Evolutionary conservation across 2,797 vertebrate species (phyloP).

Genomic region (Spea hammondii): DNA sequence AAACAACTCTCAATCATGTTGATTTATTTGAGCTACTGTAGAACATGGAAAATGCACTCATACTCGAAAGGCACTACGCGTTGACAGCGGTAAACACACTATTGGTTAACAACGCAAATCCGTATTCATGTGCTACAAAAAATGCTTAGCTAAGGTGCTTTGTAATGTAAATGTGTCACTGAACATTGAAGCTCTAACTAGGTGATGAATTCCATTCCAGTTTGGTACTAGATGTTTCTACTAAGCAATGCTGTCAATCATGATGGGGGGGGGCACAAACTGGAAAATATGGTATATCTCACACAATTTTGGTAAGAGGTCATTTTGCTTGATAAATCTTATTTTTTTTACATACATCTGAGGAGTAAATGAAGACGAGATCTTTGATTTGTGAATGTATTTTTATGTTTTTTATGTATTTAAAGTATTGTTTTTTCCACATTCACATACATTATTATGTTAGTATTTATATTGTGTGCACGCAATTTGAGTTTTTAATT

Average conservation of each 20-base stretch:
- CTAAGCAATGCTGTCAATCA: no score
- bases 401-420: no score
- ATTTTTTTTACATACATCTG: no score
- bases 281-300: conserved; percentile 14
- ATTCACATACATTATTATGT: no score
- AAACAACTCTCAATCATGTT: conserved; percentile 23
- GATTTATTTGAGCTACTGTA: neutral
- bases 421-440: no score
- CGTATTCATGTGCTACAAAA: conserved; percentile 44
- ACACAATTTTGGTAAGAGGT: no score
- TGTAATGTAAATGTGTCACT: conserved; percentile 59
- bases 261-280: conserved; percentile 52
- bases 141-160: conserved; percentile 45
- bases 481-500: no score
- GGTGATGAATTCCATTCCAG: conserved; percentile 56
- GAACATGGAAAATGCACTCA: conserved; percentile 43
- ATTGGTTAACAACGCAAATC: conserved; percentile 42
- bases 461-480: no score
- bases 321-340: no score
- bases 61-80: conserved; percentile 25
- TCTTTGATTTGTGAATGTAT: no score
- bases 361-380: no score
- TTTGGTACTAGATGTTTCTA: no score
- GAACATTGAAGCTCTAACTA: conserved; percentile 53
- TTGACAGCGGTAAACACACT: conserved; percentile 25